Conservation (phyloP, 2,888 invertebrate genomes). For the Protodeltote pygarga region DNA sequence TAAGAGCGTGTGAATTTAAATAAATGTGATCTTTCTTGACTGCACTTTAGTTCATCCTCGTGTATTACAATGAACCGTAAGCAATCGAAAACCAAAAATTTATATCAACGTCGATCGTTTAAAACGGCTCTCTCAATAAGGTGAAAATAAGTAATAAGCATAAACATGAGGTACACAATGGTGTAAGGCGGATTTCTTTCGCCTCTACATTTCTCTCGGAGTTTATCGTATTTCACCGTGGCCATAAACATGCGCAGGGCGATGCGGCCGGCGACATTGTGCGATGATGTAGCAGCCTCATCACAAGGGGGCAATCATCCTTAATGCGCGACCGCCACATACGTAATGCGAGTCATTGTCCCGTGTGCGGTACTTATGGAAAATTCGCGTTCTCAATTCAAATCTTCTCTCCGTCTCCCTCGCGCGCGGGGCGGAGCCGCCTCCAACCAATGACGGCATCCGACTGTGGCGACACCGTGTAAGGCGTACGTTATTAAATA, state of each 20-base stretch:
- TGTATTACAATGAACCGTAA: slow-evolving; percentile 56
- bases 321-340: slow-evolving; percentile 86
- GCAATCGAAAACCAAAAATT: slow-evolving; percentile 59
- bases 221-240: slow-evolving; percentile 83
- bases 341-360: slow-evolving; percentile 87
- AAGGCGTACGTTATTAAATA: slow-evolving; percentile 87
- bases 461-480: slow-evolving; percentile 84
- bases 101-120: slow-evolving; percentile 69
- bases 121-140: slow-evolving; percentile 72
- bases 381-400: slow-evolving; percentile 87
- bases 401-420: slow-evolving; percentile 85
- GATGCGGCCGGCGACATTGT: slow-evolving; percentile 83
- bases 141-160: slow-evolving; percentile 84
- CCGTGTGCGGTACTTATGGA: slow-evolving; percentile 86
- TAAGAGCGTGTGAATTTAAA: slow-evolving; percentile 50
- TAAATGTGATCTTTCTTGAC: slow-evolving; percentile 36
- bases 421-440: slow-evolving; percentile 85
- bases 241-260: slow-evolving; percentile 77
- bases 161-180: slow-evolving; percentile 80
- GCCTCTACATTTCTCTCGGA: slow-evolving; percentile 78
- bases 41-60: slow-evolving; percentile 32
- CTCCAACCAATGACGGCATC: slow-evolving; percentile 84
- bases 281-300: slow-evolving; percentile 84
- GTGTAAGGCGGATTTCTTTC: slow-evolving; percentile 81
- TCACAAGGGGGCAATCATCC: slow-evolving; percentile 86